Evolutionary conservation across 2,113 vertebrate genomes (phyloP), one percentile per base, ranked within the genome.

Genomic region (Lipophrys pholis): DNA sequence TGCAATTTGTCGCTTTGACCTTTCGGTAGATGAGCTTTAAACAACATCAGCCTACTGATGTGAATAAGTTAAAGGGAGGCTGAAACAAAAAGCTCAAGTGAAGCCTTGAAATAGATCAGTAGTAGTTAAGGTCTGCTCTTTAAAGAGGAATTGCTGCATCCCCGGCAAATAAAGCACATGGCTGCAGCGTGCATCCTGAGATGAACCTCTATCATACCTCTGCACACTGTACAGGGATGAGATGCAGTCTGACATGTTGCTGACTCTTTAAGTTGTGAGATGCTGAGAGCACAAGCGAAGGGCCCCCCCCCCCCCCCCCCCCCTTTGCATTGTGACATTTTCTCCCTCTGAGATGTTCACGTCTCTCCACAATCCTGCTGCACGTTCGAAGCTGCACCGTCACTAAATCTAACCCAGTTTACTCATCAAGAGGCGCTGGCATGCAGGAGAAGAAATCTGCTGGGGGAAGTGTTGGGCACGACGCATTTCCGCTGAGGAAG

Each of bases 351-450:
- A 64, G 60, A 73, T 53, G 50, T 45, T 46, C 63, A 40, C 38
- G 0, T 36, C 43, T 75, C 30, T 14, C 54, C 15, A 35, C 51
- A 64, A 59, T 60, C 50, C 11, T 39, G 9, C 40, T 46, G 56
- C 56, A n/a, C 14, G 15, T 67, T 39, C 69, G 51, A 75, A 78
- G 75, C 67, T 30, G 63, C 41, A 7, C 48, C 21, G n/a, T 61
- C n/a, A 7, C 58, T 16, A 52, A 77, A 38, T 57, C 55, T 56
- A 78, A 76, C 62, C 63, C 71, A 56, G 58, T 63, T 85, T 51
- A 73, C 11, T 59, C 53, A 77, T 70, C 40, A 59, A 52, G 10
- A 67, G 62, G 50, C 21, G 52, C 21, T 48, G 50, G 11, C n/a
- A 0, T 48, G n/a, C 14, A 10, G 48, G 39, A 6, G 35, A 9